These are phyloP conservation scores for Lepeophtheirus salmonis DNA, from an alignment of 1,140 invertebrate genomes.

Conservation along the genomic window DNA sequence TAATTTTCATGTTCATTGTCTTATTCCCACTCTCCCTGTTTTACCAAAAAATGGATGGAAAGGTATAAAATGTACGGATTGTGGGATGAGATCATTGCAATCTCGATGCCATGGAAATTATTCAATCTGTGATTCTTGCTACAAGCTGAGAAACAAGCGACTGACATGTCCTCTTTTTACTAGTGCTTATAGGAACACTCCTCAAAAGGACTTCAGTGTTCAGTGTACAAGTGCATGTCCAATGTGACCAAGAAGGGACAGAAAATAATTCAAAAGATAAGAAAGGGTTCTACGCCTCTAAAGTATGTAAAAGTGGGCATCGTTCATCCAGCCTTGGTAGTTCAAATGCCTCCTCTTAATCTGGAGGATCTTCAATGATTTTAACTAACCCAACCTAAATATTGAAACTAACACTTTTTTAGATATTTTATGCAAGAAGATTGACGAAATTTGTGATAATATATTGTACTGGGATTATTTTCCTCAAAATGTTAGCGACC, in stretches of 20 bases:
- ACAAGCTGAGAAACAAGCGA: conserved; percentile 90
- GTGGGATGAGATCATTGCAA: conserved; percentile 80
- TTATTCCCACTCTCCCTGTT: conserved; percentile 68
- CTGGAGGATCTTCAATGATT: too few relatives aligned
- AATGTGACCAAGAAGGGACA: conserved; percentile 66
- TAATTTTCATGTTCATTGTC: conserved; percentile 77
- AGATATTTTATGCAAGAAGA: too few relatives aligned
- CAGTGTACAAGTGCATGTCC: conserved; percentile 67
- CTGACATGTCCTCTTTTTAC: conserved; percentile 84
- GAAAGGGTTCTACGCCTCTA: conserved; percentile 77
- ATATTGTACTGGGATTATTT: too few relatives aligned
- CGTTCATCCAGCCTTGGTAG: neutral
- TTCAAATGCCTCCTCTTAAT: too few relatives aligned
- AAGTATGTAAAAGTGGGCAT: conserved; percentile 45
- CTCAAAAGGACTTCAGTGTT: conserved; percentile 54
- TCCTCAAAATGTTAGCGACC: too few relatives aligned
- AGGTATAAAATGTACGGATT: conserved; percentile 84
- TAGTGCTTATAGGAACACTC: conserved; percentile 74
- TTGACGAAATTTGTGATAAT: too few relatives aligned
- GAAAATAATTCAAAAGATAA: conserved; percentile 58
- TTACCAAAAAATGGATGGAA: conserved; percentile 95
- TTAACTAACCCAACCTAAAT: too few relatives aligned
- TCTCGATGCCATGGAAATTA: conserved; percentile 91
- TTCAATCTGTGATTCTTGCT: conserved; percentile 91
- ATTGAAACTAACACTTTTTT: too few relatives aligned